Conservation (phyloP, 2,113 vertebrate genomes). For the Oncorhynchus kisutch region DNA sequence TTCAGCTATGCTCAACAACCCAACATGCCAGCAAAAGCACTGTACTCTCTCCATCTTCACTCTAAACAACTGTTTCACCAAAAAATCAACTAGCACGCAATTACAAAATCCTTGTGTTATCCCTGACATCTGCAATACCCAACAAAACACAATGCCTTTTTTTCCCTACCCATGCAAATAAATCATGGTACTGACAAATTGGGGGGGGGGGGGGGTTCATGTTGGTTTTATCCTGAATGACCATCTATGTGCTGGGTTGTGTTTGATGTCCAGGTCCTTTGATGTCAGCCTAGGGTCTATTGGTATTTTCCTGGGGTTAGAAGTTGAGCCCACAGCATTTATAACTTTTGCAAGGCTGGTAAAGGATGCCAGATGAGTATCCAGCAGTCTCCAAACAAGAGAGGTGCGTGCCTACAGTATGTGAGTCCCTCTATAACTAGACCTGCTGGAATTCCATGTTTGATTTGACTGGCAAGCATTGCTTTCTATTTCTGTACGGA, state of each 20-base stretch:
- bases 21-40: no score
- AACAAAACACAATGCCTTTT: no score
- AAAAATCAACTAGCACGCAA: no score
- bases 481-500: no score
- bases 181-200: constrained; percentile 56
- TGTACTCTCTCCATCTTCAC: no score
- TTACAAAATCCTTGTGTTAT: no score
- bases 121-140: no score
- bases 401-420: neutral
- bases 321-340: constrained; percentile 63
- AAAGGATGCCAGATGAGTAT: constrained; percentile 65
- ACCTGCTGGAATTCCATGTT: neutral
- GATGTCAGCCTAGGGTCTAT: constrained; percentile 65
- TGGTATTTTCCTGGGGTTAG: constrained; percentile 69
- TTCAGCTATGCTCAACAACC: no score
- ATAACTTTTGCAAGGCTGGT: constrained; percentile 41
- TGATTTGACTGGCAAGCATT: neutral
- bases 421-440: neutral
- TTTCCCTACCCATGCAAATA: constrained; percentile 10
- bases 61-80: no score
- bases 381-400: constrained; percentile 7
- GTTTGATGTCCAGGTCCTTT: constrained; percentile 69
- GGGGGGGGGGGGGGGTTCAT: constrained; percentile 3
- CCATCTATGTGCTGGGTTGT: constrained; percentile 51
- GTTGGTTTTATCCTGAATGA: constrained; percentile 54